Conservation (phyloP, 2,888 invertebrate genomes). For the Agonopterix alstromeriana region DNA sequence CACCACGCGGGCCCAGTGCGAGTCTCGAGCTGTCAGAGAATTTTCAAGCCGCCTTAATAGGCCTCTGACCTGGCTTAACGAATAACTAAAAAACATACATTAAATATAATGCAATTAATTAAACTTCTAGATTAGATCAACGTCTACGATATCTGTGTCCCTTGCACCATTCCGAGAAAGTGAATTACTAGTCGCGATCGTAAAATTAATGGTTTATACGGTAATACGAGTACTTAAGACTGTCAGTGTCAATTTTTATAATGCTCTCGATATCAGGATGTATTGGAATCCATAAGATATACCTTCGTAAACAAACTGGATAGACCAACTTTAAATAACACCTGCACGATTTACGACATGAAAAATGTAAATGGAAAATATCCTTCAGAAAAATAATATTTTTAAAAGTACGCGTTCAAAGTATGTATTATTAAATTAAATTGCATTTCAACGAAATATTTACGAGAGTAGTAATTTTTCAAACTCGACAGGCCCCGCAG, state of each 20-base stretch:
- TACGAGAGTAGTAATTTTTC: constrained; percentile 63
- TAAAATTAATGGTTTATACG: constrained; percentile 67
- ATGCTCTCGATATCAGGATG: constrained; percentile 49
- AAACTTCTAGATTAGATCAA: too few species aligned
- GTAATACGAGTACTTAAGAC: constrained; percentile 59
- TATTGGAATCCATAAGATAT: not conserved
- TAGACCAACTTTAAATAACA: constrained; percentile 8
- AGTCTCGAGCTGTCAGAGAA: too few species aligned
- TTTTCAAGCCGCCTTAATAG: too few species aligned
- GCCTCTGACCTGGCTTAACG: too few species aligned
- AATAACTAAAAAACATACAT: too few species aligned
- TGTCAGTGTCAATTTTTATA: constrained; percentile 68
- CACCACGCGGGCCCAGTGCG: too few species aligned
- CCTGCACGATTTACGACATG: constrained; percentile 7
- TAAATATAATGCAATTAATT: too few species aligned
- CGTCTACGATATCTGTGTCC: constrained; percentile 1
- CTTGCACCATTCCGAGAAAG: constrained; percentile 65
- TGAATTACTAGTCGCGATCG: constrained; percentile 63
- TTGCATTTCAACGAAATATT: constrained; percentile 62
- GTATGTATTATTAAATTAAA: constrained; percentile 59
- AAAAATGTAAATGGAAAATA: constrained; percentile 10
- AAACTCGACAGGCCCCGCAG: constrained; percentile 48
- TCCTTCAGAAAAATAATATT: constrained; percentile 4
- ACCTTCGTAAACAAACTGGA: constrained; percentile 12
- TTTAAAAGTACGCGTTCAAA: constrained; percentile 23